Base-by-base conservation (phyloP, 2,113 vertebrate species). In the Platichthys flesus region DNA sequence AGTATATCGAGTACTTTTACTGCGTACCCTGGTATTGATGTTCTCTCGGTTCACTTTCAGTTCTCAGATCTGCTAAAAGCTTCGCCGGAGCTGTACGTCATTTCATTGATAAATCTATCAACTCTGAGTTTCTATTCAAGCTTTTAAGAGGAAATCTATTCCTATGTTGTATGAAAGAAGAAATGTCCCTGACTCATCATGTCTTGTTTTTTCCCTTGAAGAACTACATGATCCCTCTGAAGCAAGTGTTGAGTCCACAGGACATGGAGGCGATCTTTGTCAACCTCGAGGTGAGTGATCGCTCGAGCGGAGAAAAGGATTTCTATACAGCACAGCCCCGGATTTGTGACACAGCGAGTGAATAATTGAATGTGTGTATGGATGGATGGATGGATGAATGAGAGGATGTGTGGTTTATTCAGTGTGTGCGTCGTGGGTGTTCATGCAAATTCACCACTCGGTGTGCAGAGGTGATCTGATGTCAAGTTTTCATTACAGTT, bases 211-310 rank as follows among this genome's bases (percentile, higher is more conserved):
- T 76, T 14, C 85, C 88, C 4, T 31, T 7, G 31, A 94, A 99
- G 98, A 99, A 96, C 87, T 98, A 99, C 37, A 96, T 98, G 97
- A 95, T 94, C 63, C 97, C 98, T 0, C 73, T 99, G 91, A 95
- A 96, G 90, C 94, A 95, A 83, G 95, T 98, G 9, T 94, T 99
- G 85, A 95, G 90, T 77, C 94, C 95, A 0, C 95, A 95, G 0
- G 97, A 98, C 64, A 96, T 98, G 96, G 95, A 95, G 28, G 93
- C 96, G 2, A 95, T 99, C 89, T 99, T 99, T 84, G 96, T 98
- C 89, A 99, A 99, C 84, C 90, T 99, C 59, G 98, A 98, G 97
- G 98, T 98, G 86, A 88, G 93, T 76, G 4, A 2, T 51, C 4
- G 18, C 72, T 77, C 69, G 66, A 12, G 57, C 45, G 40, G 6